Evolutionary conservation across 1,140 invertebrate genomes (phyloP), one percentile per base, ranked within the genome.

Genomic region (Ceratosolen fusciceps): DNA sequence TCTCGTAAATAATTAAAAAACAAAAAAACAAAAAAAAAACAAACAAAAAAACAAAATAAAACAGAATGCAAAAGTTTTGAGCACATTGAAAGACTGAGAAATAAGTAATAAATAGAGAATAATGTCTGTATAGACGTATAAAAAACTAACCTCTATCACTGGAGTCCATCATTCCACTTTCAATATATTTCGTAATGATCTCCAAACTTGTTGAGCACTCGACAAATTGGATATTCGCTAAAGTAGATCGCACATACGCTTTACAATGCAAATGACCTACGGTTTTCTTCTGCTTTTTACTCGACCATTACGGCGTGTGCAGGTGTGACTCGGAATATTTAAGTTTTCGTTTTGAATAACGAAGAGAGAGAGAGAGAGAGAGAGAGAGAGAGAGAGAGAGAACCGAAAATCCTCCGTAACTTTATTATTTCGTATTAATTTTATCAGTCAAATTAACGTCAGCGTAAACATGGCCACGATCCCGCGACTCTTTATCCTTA

Each of bases 121-220:
- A n/a, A n/a, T n/a, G n/a, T n/a, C 9, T 52, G 21, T 52, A 52
- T 52, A 16, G 3, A 19, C 3, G 14, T 70, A 19, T 19, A 56
- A 71, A 21, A 26, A 43, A 90, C 88, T 90, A 78, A 90, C 89
- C 89, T 83, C 89, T 87, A 70, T 90, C 89, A 81, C 80, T 87
- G 54, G 89, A 87, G 78, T 90, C 88, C 88, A 90, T 90, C 34
- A 58, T 77, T 37, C 10, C 31, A 47, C 39, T 24, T 71, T 7
- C 7, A 34, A 62, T 12, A 70, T 0, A 19, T 39, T 31, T 68
- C 47, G 74, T 67, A 74, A 26, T 39, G 2, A n/a, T 62, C 54
- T 24, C 2, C 24, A 21, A 12, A 74, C 26, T 39, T 26, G 1
- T 52, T 52, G 29, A 34, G n/a, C 43, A 47, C 49, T n/a, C 1